phyloP scores from a whole-genome alignment of 2,113 vertebrate species.

The Galeopterus variegatus region DNA sequence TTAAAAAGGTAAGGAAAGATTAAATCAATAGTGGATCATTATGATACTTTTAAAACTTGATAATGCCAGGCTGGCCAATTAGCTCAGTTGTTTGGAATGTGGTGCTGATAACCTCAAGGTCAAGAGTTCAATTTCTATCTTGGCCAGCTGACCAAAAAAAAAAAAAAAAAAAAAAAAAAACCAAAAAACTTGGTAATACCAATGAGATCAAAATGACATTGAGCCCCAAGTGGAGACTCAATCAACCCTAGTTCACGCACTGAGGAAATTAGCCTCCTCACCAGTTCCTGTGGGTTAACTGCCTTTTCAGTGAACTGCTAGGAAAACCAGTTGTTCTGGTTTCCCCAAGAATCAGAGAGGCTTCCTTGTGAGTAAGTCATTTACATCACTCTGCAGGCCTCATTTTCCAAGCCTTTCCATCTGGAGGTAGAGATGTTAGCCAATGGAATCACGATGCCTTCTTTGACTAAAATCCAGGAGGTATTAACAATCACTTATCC shows the following conservation, averaged over 20 bases:
- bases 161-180: no score
- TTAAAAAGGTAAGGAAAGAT: background rate
- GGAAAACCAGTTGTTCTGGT: slow-evolving; percentile 83
- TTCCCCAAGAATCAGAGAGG: slow-evolving; percentile 10
- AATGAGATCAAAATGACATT: background rate
- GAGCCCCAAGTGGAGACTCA: background rate
- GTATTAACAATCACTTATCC: background rate
- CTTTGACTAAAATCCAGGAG: background rate
- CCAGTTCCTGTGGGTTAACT: background rate
- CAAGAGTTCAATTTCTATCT: no score
- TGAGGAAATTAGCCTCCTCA: slow-evolving; percentile 51
- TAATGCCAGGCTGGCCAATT: background rate
- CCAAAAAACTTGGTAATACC: background rate
- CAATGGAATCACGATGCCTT: background rate
- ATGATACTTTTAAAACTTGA: background rate
- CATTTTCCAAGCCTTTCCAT: slow-evolving; percentile 71
- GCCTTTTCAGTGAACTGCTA: slow-evolving; percentile 25
- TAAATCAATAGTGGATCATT: background rate
- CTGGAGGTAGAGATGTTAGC: slow-evolving; percentile 30
- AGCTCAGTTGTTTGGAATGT: no score
- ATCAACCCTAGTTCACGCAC: background rate
- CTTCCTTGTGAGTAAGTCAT: slow-evolving; percentile 69
- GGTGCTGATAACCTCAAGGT: no score
- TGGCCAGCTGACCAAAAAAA: no score
- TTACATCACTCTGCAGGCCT: slow-evolving; percentile 17